Conservation (phyloP, 2,888 invertebrate genomes). For the Eulithis testata region DNA sequence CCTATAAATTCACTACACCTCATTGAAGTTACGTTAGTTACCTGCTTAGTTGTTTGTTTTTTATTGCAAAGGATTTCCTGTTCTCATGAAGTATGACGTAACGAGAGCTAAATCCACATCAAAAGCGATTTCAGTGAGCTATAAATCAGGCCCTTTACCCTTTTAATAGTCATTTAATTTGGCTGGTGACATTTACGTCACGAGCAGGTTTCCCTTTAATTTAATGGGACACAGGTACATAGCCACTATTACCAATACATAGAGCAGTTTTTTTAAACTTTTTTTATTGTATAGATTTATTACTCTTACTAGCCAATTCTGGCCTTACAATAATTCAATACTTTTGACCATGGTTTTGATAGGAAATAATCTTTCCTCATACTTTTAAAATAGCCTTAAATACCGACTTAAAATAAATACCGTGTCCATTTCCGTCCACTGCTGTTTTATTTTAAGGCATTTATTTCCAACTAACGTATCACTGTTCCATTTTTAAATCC, state of each 20-base stretch:
- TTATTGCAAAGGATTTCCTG: slow-evolving; percentile 9
- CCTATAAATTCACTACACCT: not conserved
- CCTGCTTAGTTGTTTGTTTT: slow-evolving; percentile 3
- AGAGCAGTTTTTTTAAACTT: not conserved
- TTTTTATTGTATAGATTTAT: too few relatives aligned
- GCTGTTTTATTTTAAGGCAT: too few relatives aligned
- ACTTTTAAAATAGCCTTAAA: too few relatives aligned
- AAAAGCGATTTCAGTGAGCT: slow-evolving; percentile 25
- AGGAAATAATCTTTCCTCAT: too few relatives aligned
- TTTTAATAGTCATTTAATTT: slow-evolving; percentile 31
- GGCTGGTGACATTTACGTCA: slow-evolving; percentile 29
- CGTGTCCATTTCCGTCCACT: not conserved
- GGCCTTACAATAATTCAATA: too few relatives aligned
- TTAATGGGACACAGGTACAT: slow-evolving; percentile 12
- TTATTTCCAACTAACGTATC: slow-evolving; percentile 10
- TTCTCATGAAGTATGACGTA: slow-evolving; percentile 12
- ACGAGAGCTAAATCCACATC: slow-evolving; percentile 21
- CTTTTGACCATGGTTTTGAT: too few relatives aligned
- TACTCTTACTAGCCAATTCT: too few relatives aligned
- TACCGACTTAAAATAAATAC: too few relatives aligned
- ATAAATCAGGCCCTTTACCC: slow-evolving; percentile 31
- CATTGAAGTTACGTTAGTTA: not conserved
- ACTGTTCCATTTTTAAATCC: not conserved
- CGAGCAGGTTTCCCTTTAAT: slow-evolving; percentile 23
- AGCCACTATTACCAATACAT: not conserved